Percentiles rank a stretch among this genome's conserved stretches.
Conservation (phyloP, 2,113 vertebrate species). For the Otus sunia region DNA sequence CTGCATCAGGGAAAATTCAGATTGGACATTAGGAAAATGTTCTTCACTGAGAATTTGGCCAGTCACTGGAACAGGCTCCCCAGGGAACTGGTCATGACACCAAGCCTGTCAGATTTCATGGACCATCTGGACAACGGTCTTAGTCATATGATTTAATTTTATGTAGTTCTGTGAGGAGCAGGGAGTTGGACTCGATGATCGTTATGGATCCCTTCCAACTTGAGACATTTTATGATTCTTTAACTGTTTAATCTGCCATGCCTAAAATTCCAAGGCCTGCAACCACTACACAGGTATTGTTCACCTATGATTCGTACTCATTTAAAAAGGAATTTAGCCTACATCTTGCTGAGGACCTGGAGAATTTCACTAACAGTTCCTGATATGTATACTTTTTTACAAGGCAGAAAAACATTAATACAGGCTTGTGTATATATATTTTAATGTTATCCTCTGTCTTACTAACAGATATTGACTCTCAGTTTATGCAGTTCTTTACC, state of each 20-base stretch:
- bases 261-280: background rate
- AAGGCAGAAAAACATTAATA: background rate
- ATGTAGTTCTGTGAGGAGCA: background rate
- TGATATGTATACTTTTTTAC: background rate
- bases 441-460: background rate
- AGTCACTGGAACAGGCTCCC: background rate
- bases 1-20: background rate
- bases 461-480: background rate
- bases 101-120: background rate
- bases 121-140: fast-evolving
- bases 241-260: background rate
- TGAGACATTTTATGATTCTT: background rate
- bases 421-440: background rate
- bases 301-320: background rate
- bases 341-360: background rate
- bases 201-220: background rate
- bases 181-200: background rate
- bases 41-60: background rate
- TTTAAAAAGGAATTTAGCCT: background rate
- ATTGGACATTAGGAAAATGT: background rate
- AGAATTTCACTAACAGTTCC: background rate
- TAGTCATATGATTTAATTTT: background rate
- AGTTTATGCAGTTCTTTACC: background rate
- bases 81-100: background rate
- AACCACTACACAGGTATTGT: background rate